Base-by-base conservation (phyloP, 2,888 invertebrate species). In the Latrodectus elegans region DNA sequence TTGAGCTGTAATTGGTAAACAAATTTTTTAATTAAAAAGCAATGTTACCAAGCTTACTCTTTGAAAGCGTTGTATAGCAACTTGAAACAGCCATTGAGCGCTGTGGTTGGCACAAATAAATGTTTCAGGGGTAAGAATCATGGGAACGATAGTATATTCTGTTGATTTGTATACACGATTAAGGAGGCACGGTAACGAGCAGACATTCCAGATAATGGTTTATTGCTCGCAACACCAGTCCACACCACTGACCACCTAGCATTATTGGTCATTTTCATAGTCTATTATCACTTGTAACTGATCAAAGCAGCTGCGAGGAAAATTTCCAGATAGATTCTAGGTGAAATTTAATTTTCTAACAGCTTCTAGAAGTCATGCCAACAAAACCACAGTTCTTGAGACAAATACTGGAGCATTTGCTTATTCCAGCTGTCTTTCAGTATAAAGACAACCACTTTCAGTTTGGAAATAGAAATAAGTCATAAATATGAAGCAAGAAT, bases 71-170 rank as follows among this genome's bases (percentile, higher is more conserved):
- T 79, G 78, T 78, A 85, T 10, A 86, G 86, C 86, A 76, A 86
- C 81, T 81, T 76, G 72, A 72, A 80, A 72, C 64, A 65, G 75
- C 76, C 73, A 70, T 55, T 68, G 72, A 81, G 53, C 67, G 51
- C 68, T 86, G 67, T 77, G 68, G 78, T 87, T 87, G 87, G 87
- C 87, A 87, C 87, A 82, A 87, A 78, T 72, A 82, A 68, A 78
- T 74, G 87, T 87, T 68, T 81, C 60, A 71, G 82, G 64, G 82
- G 87, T 72, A 74, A 87, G 71, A 71, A 82, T 81, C 68, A 70
- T 73, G 76, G 77, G 60, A 78, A 49, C 49, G 77, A 78, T 51
- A 60, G 55, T 78, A 71, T 78, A 72, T 81, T 81, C 78, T 78
- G 60, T 70, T 55, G 71, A 81, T 72, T 86, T 51, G 26, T 84